Base-by-base conservation (phyloP, 2,888 invertebrate genomes). In the Hyles lineata region DNA sequence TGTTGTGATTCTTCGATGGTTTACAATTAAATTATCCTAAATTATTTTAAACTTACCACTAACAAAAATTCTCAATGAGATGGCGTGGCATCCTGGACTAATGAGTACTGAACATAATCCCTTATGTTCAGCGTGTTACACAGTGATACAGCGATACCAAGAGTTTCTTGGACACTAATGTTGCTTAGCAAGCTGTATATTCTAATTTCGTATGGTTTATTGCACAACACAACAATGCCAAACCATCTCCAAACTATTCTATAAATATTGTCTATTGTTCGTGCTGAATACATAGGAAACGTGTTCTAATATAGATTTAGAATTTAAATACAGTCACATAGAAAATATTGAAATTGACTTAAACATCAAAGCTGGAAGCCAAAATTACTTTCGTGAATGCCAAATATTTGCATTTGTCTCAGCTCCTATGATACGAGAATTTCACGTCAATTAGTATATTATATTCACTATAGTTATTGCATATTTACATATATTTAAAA, bases 381-480 rank as follows among this genome's bases (percentile, higher is more conserved):
- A 77, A 78, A 81, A 77, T 78, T 75, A 75, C 63, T 77, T 77
- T 76, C 80, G 76, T 80, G 87, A 90, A 92, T 91, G 90, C 89
- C 91, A 91, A 91, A 89, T 80, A 81, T 74, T 78, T 25, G 67
- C 50, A 75, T 59, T 76, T 77, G 78, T 81, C 83, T 86, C 84
- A 86, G 86, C 86, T 79, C 83, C 79, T 84, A 82, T 86, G 81
- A 79, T 85, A 87, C 78, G 83, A 87, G 81, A 87, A 86, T 85
- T 89, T 87, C 84, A 89, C 79, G 84, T 87, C 85, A 87, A 86
- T 84, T 79, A 85, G 83, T 86, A 87, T 84, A 85, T 77, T 82
- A 80, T 77, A 80, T 77, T 74, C 79, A 50, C 74, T 82, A 82
- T 82, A 80, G 50, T 50, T 23, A 67, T 23, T 67, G 50, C 67